Percentiles rank a stretch among this genome's conserved stretches.
Evolutionary conservation across 2,113 vertebrate genomes (phyloP).

Genomic region (Jacana jacana): DNA sequence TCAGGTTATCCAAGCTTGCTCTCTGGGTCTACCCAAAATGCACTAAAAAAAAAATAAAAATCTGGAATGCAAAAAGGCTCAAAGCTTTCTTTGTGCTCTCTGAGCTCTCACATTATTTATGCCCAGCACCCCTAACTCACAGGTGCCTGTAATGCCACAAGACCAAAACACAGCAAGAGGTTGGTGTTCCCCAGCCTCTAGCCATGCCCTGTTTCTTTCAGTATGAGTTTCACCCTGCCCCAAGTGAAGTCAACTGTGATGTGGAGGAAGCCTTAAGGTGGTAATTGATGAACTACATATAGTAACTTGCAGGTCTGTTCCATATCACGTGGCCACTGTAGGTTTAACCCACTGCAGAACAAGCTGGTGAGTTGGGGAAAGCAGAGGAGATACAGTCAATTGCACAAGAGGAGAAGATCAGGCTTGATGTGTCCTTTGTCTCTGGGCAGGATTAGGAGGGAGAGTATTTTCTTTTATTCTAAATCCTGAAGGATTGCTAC

Average conservation of each 20-base stretch:
- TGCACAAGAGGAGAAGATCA: neutral
- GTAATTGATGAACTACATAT: neutral
- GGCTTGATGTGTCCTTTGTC: neutral
- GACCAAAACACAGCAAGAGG: neutral
- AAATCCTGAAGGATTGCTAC: neutral
- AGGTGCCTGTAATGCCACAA: neutral
- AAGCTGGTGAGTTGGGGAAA: neutral
- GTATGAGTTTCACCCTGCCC: neutral
- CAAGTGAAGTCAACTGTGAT: neutral
- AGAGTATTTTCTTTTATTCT: neutral
- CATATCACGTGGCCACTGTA: neutral
- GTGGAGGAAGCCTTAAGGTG: neutral
- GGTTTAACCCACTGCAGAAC: neutral
- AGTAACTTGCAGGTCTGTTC: neutral
- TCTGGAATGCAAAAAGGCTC: neutral
- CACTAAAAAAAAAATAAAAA: neutral
- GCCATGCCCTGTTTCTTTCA: neutral
- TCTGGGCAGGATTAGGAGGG: neutral
- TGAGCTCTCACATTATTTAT: neutral
- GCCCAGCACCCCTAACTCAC: neutral
- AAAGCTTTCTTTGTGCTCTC: neutral
- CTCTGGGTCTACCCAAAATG: neutral
- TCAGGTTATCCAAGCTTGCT: neutral
- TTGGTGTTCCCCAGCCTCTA: neutral
- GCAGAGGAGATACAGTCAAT: rapidly evolving